Percentiles rank a stretch among this genome's conserved stretches.
These are phyloP conservation scores for Conger conger DNA, from an alignment of 2,113 vertebrate species.

Conservation along the genomic window DNA sequence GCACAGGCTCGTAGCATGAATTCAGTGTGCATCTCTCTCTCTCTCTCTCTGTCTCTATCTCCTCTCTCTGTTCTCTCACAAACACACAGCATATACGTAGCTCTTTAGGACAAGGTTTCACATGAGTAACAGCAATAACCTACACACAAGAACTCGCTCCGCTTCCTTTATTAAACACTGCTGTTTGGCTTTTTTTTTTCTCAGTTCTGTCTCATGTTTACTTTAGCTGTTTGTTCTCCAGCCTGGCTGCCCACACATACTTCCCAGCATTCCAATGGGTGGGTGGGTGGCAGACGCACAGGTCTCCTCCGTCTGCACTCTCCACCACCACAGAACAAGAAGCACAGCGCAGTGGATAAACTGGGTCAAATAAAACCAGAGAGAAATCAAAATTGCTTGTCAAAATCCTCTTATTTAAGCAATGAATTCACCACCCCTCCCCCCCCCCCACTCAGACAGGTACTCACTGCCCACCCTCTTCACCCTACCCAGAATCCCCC, in stretches of 20 bases:
- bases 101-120: neutral
- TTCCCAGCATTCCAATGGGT: neutral
- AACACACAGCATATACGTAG: neutral
- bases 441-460: neutral
- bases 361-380: neutral
- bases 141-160: neutral
- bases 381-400: neutral
- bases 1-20: too few species aligned
- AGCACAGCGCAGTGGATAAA: neutral
- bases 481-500: neutral
- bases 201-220: neutral
- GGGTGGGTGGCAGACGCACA: neutral
- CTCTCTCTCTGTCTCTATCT: neutral
- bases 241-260: neutral
- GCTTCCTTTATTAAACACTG: neutral
- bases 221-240: neutral
- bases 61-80: too few species aligned
- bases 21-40: too few species aligned
- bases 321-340: neutral
- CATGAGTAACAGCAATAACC: neutral
- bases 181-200: neutral
- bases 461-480: neutral
- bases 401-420: neutral
- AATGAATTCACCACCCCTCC: neutral
- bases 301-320: neutral